Percentiles rank a stretch among this genome's conserved stretches.
Evolutionary conservation across 2,797 vertebrate genomes (phyloP).

Genomic region (Rhinoraja longicauda): DNA sequence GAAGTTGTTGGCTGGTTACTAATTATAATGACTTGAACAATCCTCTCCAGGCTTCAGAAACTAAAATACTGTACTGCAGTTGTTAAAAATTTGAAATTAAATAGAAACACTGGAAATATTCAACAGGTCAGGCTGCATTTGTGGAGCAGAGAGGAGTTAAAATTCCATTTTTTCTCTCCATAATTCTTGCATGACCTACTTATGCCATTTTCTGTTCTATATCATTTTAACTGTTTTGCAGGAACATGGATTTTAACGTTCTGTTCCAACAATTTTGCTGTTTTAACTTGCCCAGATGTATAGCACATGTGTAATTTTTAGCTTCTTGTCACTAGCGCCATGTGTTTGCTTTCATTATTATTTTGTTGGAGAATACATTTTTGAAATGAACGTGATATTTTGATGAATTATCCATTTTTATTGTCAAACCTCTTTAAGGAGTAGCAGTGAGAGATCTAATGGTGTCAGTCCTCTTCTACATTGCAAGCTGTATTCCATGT

Average conservation of each 20-base stretch:
- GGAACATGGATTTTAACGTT: neutral
- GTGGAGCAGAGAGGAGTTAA: too few relatives aligned
- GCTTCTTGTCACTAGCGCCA: neutral
- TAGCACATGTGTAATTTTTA: neutral
- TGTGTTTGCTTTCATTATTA: neutral
- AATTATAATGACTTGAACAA: constrained; percentile 1
- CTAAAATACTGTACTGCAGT: too few relatives aligned
- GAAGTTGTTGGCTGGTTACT: neutral
- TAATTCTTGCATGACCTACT: too few relatives aligned
- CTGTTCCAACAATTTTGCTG: neutral
- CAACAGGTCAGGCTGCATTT: too few relatives aligned
- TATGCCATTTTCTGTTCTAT: too few relatives aligned
- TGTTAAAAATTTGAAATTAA: too few relatives aligned
- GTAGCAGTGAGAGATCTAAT: neutral
- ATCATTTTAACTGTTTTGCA: too few relatives aligned
- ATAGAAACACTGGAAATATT: too few relatives aligned
- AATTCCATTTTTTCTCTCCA: too few relatives aligned
- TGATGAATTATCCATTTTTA: neutral
- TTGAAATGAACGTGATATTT: neutral
- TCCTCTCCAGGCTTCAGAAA: too few relatives aligned
- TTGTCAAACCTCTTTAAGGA: neutral
- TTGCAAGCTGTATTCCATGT: neutral
- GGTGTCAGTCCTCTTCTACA: neutral
- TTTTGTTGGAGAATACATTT: neutral
- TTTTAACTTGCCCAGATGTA: neutral